Conservation (phyloP, 2,797 vertebrate species). For the Ceyx erithaca region DNA sequence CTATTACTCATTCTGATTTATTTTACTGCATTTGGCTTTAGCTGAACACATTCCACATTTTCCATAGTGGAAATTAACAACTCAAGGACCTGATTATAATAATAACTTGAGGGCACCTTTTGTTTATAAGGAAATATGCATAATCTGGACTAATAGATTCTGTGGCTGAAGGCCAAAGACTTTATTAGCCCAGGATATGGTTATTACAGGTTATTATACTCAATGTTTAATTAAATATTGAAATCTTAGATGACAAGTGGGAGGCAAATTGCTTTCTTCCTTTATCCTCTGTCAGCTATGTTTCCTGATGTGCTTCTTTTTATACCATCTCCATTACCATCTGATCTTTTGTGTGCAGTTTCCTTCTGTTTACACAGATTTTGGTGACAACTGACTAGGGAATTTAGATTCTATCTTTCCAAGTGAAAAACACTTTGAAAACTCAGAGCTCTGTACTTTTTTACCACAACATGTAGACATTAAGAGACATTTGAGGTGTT, state of each 20-base stretch:
- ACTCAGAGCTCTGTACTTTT: not conserved
- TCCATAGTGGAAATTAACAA: not conserved
- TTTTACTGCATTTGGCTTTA: not conserved
- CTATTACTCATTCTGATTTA: not conserved
- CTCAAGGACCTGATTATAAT: not conserved
- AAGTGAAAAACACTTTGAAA: not conserved
- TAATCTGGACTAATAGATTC: slow-evolving; percentile 45
- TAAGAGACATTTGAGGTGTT: not conserved
- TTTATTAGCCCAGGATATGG: not conserved
- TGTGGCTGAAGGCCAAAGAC: not conserved
- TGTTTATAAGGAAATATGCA: slow-evolving; percentile 27
- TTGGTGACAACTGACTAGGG: not conserved
- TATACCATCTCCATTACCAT: not conserved
- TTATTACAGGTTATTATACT: slow-evolving; percentile 24
- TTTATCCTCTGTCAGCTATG: not conserved
- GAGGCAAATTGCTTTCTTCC: slow-evolving; percentile 9
- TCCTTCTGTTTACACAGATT: not conserved
- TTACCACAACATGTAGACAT: not conserved
- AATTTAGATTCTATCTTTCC: not conserved
- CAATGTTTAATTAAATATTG: slow-evolving; percentile 51
- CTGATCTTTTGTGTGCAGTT: not conserved
- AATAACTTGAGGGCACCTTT: not conserved
- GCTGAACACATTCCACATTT: not conserved
- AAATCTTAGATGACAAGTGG: not conserved
- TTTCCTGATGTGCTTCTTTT: not conserved